Evolutionary conservation across 2,888 invertebrate species (phyloP).

Genomic region (Horisme vitalbata): DNA sequence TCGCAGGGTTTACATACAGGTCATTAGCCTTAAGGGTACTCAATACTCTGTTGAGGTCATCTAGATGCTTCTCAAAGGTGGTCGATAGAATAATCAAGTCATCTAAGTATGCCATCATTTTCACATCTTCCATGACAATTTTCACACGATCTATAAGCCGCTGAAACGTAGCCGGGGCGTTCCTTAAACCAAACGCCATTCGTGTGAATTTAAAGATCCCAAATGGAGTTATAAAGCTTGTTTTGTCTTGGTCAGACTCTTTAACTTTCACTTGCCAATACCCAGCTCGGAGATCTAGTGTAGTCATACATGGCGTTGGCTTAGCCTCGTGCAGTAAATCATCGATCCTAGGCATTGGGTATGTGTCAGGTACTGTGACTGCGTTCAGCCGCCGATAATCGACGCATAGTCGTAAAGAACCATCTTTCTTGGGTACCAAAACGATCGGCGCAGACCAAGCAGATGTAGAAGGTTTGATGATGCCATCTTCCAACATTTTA

Average conservation of each 20-base stretch:
- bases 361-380: slow-evolving; percentile 7
- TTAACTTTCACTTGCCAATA: slow-evolving; percentile 9
- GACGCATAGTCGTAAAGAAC: slow-evolving; percentile 3
- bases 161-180: slow-evolving; percentile 10
- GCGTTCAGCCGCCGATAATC: slow-evolving; percentile 4
- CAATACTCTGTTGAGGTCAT: slow-evolving; percentile 22
- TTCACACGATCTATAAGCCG: slow-evolving; percentile 21
- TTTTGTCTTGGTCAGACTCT: slow-evolving; percentile 3
- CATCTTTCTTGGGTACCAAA: slow-evolving; percentile 9
- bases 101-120: slow-evolving; percentile 18
- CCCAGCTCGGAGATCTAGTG: slow-evolving; percentile 4
- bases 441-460: slow-evolving; percentile 7
- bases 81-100: slow-evolving; percentile 16
- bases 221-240: slow-evolving; percentile 11
- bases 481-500: background rate
- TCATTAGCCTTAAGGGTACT: slow-evolving; percentile 22
- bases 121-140: background rate
- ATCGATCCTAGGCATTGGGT: slow-evolving; percentile 25
- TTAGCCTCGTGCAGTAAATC: slow-evolving; percentile 12
- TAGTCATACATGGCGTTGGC: slow-evolving; percentile 4
- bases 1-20: slow-evolving; percentile 28
- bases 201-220: slow-evolving; percentile 3
- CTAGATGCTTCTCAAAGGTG: slow-evolving; percentile 9
- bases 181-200: slow-evolving; percentile 11
- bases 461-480: slow-evolving; percentile 4